A percentile compares a stretch with the other conserved stretches of the same genome.
Evolutionary conservation across 2,888 invertebrate species (phyloP).

Genomic region (Hofmannophila pseudospretella): DNA sequence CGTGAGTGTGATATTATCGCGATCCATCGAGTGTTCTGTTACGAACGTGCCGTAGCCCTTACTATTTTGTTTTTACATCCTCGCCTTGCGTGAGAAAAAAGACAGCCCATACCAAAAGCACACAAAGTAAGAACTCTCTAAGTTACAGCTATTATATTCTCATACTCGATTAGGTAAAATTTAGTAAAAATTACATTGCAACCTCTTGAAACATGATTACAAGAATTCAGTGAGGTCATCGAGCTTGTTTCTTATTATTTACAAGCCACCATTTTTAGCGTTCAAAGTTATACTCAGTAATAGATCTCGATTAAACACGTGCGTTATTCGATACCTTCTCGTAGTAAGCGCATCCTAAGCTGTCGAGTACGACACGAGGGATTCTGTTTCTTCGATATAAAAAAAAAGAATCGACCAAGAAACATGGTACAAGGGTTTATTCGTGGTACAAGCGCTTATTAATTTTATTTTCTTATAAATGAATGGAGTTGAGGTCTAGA

Average conservation of each 20-base stretch:
- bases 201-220: too few species aligned
- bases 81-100: neutral
- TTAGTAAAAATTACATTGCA: too few species aligned
- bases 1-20: constrained; percentile 65
- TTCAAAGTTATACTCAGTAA: too few species aligned
- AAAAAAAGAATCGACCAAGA: neutral
- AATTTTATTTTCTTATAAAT: too few species aligned
- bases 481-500: too few species aligned
- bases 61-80: constrained; percentile 17
- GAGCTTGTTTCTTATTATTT: too few species aligned
- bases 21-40: constrained; percentile 59
- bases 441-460: neutral
- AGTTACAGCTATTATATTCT: too few species aligned
- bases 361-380: constrained; percentile 34
- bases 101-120: neutral
- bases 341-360: constrained; percentile 11
- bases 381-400: constrained; percentile 36
- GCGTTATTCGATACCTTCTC: constrained; percentile 4
- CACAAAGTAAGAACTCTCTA: too few species aligned
- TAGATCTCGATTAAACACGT: neutral
- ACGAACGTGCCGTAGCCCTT: constrained; percentile 29
- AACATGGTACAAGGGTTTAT: constrained; percentile 1
- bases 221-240: too few species aligned
- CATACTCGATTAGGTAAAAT: too few species aligned
- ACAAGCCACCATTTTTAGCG: too few species aligned